Conservation (phyloP, 2,888 invertebrate species). For the Erebia aethiops region DNA sequence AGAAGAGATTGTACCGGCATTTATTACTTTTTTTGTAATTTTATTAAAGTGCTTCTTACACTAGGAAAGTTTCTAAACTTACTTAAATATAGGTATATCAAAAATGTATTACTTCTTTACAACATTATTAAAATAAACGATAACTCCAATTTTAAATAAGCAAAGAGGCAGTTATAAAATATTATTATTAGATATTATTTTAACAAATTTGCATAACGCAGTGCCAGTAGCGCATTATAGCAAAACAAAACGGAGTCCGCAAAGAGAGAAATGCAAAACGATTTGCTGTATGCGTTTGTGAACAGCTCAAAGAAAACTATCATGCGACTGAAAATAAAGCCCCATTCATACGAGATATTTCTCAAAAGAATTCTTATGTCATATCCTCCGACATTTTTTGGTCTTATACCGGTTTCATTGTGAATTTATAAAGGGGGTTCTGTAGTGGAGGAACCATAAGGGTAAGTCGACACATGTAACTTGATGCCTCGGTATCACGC, state of each 20-base stretch:
- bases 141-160: constrained; percentile 3
- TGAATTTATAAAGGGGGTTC: constrained; percentile 36
- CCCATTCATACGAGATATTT: constrained; percentile 37
- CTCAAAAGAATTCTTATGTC: constrained; percentile 46
- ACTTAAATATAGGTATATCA: too few species aligned
- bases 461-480: constrained; percentile 38
- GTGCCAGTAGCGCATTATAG: too few species aligned
- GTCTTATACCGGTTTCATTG: constrained; percentile 40
- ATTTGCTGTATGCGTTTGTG: constrained; percentile 35
- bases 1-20: too few species aligned
- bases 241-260: constrained; percentile 22
- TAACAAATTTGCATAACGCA: constrained; percentile 16
- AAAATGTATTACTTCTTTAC: too few species aligned
- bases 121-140: background rate
- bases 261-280: constrained; percentile 36
- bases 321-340: constrained; percentile 40
- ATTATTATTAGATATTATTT: constrained; percentile 14
- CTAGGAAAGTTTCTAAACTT: too few species aligned
- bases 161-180: constrained; percentile 8
- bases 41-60: too few species aligned
- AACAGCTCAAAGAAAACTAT: constrained; percentile 38
- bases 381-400: constrained; percentile 44
- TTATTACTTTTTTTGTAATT: too few species aligned
- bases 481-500: constrained; percentile 52
- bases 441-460: constrained; percentile 22